These are phyloP conservation scores for Lethrus apterus DNA, from an alignment of 1,140 invertebrate species.

Conservation along the genomic window DNA sequence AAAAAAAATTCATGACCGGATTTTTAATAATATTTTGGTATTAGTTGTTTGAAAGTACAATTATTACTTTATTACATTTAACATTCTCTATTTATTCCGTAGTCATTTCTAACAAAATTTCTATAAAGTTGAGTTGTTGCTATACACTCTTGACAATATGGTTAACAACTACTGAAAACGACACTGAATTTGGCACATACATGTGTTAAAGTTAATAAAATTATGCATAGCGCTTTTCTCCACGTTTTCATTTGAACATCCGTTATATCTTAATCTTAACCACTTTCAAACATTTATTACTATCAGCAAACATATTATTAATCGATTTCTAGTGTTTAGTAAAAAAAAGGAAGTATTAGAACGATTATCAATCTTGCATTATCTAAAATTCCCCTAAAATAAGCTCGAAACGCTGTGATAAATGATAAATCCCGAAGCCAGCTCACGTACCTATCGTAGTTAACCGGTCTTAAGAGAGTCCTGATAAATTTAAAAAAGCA, in stretches of 20 bases:
- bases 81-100: too few species aligned
- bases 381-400: constrained; percentile 18
- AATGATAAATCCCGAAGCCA: constrained; percentile 19
- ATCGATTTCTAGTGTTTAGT: background rate
- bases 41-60: too few species aligned
- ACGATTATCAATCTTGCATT: constrained; percentile 25
- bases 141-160: too few species aligned
- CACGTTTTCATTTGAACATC: background rate
- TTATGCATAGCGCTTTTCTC: background rate
- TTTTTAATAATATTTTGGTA: too few species aligned
- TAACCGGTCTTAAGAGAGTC: constrained; percentile 30
- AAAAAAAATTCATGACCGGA: too few species aligned
- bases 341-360: constrained; percentile 5
- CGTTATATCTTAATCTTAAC: background rate
- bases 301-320: background rate
- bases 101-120: too few species aligned
- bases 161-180: too few species aligned
- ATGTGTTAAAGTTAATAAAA: background rate
- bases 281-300: too few species aligned
- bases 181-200: too few species aligned
- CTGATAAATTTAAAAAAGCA: constrained; percentile 39
- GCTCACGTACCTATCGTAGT: constrained; percentile 28
- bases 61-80: too few species aligned
- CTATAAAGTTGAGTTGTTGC: too few species aligned
- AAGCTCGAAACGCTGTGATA: constrained; percentile 15